Evolutionary conservation across 2,888 invertebrate genomes (phyloP), one percentile per base, ranked within the genome.

Genomic region (Spilosoma lubricipeda): DNA sequence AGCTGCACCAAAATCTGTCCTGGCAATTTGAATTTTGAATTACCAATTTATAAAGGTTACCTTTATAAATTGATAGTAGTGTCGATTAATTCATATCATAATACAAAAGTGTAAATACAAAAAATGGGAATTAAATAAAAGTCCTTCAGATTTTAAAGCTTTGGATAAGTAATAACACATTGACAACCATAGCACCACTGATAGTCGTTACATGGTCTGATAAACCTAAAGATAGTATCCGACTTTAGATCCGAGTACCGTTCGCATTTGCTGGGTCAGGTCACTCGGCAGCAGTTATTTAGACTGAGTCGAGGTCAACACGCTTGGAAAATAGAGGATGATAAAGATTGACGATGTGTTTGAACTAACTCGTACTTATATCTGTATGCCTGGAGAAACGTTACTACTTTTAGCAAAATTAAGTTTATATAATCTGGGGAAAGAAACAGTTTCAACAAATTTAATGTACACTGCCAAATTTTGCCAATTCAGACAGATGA

Each of bases 271-370:
- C 23, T 70, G 59, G 70, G 56, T 70, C 70, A 59, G 59, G 70
- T 59, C 70, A 70, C 39, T 52, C 70, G 36, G 59, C 70, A 27
- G 33, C 36, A 59, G 42, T 70, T 59, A 59, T 70, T 70, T n/a
- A 59, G 42, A 59, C 59, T 70, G n/a, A 36, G 39, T 59, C 59
- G 70, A 70, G 70, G 70, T 70, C 70, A 70, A 70, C 39, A 63
- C 70, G 59, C 42, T 70, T 70, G 59, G 70, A 59, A 70, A 70
- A 70, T 59, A 36, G 68, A 70, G 59, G 70, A 70, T 70, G 59
- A 70, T 70, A 70, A 70, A 59, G 70, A 59, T 59, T 56, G 59
- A 70, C 70, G 39, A 70, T 70, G 59, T 70, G 27, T 67, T 42
- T 59, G 18, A 39, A 39, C 59, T 27, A 30, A n/a, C 33, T 52